These are phyloP conservation scores for Cherax quadricarinatus DNA, from an alignment of 1,140 invertebrate species.

Conservation along the genomic window DNA sequence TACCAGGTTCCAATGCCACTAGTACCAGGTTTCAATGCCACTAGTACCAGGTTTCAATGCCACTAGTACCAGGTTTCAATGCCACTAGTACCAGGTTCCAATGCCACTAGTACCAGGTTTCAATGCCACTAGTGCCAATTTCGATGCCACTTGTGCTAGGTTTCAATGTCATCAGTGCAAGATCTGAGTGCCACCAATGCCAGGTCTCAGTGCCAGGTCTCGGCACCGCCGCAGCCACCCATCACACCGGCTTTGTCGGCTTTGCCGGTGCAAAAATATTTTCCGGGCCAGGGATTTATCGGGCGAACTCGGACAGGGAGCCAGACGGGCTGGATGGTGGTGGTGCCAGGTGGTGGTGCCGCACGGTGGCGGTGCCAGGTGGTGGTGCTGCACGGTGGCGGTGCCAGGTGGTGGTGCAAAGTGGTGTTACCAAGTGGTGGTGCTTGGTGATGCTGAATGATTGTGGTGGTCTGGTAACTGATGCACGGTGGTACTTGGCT, in stretches of 20 bases:
- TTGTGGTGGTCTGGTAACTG: not conserved
- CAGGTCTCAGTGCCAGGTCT: not conserved
- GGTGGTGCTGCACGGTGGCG: not conserved
- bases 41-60: too few relatives aligned
- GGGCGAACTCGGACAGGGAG: not conserved
- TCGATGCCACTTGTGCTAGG: not conserved
- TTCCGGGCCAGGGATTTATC: not conserved
- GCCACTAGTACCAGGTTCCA: not conserved
- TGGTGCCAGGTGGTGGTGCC: not conserved
- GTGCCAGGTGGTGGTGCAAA: not conserved
- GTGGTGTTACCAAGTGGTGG: not conserved
- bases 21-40: too few relatives aligned
- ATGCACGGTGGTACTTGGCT: not conserved
- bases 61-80: not conserved
- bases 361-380: not conserved
- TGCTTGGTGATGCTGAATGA: not conserved
- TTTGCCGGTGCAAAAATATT: slow-evolving; percentile 6
- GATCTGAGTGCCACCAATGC: not conserved
- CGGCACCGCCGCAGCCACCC: not conserved
- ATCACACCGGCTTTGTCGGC: slow-evolving; percentile 1
- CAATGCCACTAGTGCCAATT: not conserved
- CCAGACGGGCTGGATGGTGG: not conserved
- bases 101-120: not conserved
- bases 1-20: too few relatives aligned
- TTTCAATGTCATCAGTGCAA: not conserved